phyloP scores from a whole-genome alignment of 1,140 invertebrate species.

The Sitodiplosis mosellana region DNA sequence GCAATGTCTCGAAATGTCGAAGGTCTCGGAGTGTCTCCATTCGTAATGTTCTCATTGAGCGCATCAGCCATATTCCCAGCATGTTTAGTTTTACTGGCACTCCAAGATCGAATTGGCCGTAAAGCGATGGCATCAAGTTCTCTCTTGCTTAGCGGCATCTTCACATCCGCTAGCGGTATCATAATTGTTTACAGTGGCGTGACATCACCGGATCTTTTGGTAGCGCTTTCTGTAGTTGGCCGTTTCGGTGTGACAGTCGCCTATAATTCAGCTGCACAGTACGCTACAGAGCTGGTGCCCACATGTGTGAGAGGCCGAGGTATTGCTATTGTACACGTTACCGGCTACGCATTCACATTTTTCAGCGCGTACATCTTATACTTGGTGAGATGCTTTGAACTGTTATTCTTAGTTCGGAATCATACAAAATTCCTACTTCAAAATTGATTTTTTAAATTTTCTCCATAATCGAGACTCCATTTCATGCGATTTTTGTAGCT shows the following conservation, averaged over 20 bases:
- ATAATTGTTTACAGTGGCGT: slow-evolving; percentile 19
- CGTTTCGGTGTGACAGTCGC: slow-evolving; percentile 43
- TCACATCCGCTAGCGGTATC: slow-evolving; percentile 25
- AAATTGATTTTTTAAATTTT: background rate
- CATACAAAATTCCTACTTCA: background rate
- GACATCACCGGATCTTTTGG: slow-evolving; percentile 23
- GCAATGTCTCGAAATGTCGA: slow-evolving; percentile 40
- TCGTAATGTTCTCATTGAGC: slow-evolving; percentile 34
- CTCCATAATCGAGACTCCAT: background rate
- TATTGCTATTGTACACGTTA: slow-evolving; percentile 33
- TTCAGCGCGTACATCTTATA: slow-evolving; percentile 33
- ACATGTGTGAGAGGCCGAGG: slow-evolving; percentile 43
- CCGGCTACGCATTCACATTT: slow-evolving; percentile 35
- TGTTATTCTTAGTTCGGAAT: no score
- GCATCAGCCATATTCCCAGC: slow-evolving; percentile 37
- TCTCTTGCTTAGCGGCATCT: slow-evolving; percentile 31
- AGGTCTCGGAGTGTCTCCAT: slow-evolving; percentile 35
- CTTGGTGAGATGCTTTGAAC: slow-evolving; percentile 8
- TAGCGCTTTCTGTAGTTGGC: slow-evolving; percentile 33
- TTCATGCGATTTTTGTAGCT: background rate
- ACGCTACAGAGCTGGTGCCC: slow-evolving; percentile 45
- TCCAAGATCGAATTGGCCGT: slow-evolving; percentile 37
- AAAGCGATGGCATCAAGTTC: slow-evolving; percentile 35
- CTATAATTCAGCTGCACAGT: slow-evolving; percentile 41
- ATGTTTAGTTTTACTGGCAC: slow-evolving; percentile 32